Conservation (phyloP, 1,140 invertebrate species). For the Drosophila teissieri region DNA sequence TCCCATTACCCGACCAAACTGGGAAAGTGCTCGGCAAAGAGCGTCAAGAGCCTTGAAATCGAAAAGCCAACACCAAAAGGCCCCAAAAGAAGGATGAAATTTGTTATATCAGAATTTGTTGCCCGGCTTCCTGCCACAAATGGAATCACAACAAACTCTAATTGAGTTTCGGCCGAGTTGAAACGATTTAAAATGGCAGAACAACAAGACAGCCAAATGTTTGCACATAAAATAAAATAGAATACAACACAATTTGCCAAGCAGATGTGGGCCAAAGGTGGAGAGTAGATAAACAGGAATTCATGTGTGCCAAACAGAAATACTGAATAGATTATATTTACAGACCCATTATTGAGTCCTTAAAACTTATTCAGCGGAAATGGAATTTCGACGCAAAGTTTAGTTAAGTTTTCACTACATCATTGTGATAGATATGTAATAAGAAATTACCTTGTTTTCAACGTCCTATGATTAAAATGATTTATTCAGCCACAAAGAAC, state of each 20-base stretch:
- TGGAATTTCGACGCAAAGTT: not conserved
- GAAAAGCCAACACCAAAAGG: conserved; percentile 34
- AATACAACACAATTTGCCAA: conserved; percentile 33
- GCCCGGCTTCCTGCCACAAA: conserved; percentile 42
- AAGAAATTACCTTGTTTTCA: not conserved
- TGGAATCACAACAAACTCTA: conserved; percentile 78
- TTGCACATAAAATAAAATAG: conserved; percentile 35
- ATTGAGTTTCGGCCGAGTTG: conserved; percentile 65
- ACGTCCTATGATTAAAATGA: not conserved
- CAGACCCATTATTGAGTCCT: not conserved
- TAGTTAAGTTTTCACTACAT: not conserved
- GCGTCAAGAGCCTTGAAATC: conserved; percentile 45
- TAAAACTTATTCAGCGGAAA: not conserved
- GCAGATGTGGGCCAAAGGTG: conserved; percentile 33
- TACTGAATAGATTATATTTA: conserved; percentile 38
- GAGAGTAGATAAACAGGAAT: conserved; percentile 22
- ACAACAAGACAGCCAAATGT: conserved; percentile 20
- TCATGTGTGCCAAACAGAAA: conserved; percentile 1
- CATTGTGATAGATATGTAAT: not conserved
- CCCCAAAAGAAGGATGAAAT: conserved; percentile 33
- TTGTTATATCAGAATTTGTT: conserved; percentile 47
- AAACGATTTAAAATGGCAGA: conserved; percentile 60
- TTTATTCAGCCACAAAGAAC: conserved; percentile 25
- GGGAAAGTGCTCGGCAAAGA: conserved; percentile 37
- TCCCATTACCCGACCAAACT: conserved; percentile 68